Evolutionary conservation across 92 coral and sea anemone genomes (phyloP), one percentile per base, ranked within the genome.

Genomic region (Epizoanthus stellaris): DNA sequence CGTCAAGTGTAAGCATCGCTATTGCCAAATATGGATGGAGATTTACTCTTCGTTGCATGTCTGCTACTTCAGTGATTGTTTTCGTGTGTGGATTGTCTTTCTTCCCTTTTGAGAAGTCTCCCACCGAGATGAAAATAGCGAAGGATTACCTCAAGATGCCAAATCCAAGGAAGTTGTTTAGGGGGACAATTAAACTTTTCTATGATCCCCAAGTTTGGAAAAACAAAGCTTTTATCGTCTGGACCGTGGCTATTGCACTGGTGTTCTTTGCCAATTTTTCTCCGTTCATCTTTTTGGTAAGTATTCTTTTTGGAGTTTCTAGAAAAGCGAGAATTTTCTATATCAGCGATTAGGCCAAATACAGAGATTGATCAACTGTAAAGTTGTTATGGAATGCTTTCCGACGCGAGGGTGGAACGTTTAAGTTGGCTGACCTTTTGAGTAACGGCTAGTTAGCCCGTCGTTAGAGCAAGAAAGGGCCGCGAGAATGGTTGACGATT

Each of bases 11-110:
- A 63, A 79, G 72, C 19, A 64, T 14, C 25, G 43, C 56, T 23
- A 79, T 79, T 11, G 43, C 61, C 70, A 79, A 79, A 45, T 63
- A 79, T 64, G 83, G 83, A 43, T 79, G 83, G 83, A 58, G 83
- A 4, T 63, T 61, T 40, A 20, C 83, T 15, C 59, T 79, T 47
- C 83, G 83, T 2, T 79, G 73, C 3, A 63, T 79, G 83, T 79
- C 83, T 36, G 60, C 56, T 11, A 79, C 71, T 43, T 79, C 83
- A 19, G 43, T 63, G 59, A 21, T 79, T 63, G 83, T 79, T 15
- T 63, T 79, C 49, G 9, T 79, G 62, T 79, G 83, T 45, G 83
- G 83, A 10, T 23, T 79, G 9, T 39, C 83, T 6, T 79, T 79
- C 65, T 39, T 42, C 17, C 83, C 83, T 20, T 23, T 79, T 6